A percentile compares a stretch with the other conserved stretches of the same genome.
These are phyloP conservation scores for Pangasius larnaudii DNA, from an alignment of 2,797 vertebrate species.

Conservation along the genomic window DNA sequence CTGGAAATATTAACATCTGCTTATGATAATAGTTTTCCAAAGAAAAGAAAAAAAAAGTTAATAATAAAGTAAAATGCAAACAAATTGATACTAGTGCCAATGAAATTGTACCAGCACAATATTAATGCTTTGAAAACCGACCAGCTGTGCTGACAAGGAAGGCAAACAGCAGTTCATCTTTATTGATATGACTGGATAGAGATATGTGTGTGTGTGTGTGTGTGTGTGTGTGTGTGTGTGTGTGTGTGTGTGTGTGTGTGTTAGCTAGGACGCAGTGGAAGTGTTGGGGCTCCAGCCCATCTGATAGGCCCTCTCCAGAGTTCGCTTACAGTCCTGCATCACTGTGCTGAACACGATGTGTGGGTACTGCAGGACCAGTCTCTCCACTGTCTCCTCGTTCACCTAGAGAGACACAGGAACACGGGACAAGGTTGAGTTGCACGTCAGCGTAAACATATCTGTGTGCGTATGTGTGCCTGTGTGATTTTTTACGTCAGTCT, in stretches of 20 bases:
- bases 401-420: constrained; percentile 75
- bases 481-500: not conserved
- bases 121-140: constrained; percentile 29
- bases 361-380: constrained; percentile 94
- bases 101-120: constrained; percentile 36
- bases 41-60: not conserved
- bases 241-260: constrained; percentile 30
- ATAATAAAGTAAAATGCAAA: constrained; percentile 26
- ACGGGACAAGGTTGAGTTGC: not conserved
- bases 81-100: constrained; percentile 9
- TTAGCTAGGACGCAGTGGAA: constrained; percentile 85
- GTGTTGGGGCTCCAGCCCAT: constrained; percentile 98
- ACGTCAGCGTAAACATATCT: not conserved
- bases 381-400: constrained; percentile 94
- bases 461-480: not conserved
- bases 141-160: constrained; percentile 46
- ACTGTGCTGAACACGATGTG: constrained; percentile 98
- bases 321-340: constrained; percentile 99
- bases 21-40: constrained; percentile 21
- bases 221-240: constrained; percentile 6
- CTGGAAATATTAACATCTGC: constrained; percentile 39
- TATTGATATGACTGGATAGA: constrained; percentile 35
- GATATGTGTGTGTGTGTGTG: constrained; percentile 26
- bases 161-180: constrained; percentile 43
- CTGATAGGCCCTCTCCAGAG: constrained; percentile 96